phyloP scores from a whole-genome alignment of 2,797 vertebrate genomes.

The Pseudochirops cupreus region DNA sequence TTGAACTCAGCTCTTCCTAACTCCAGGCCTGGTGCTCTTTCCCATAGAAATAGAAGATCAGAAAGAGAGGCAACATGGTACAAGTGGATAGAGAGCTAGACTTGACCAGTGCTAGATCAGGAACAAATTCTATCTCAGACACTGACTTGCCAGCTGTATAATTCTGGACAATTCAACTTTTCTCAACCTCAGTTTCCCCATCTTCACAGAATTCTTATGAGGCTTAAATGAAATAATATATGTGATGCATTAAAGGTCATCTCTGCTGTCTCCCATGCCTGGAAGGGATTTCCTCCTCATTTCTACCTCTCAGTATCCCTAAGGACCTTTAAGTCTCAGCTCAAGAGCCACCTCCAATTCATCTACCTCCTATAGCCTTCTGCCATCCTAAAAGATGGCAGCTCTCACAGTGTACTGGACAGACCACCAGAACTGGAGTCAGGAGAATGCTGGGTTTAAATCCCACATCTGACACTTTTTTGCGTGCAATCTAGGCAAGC shows the following conservation, averaged over 20 bases:
- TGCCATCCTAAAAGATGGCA: background rate
- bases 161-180: background rate
- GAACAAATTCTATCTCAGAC: background rate
- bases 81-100: background rate
- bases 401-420: background rate
- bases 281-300: too few relatives aligned
- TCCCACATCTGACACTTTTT: background rate
- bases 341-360: too few relatives aligned
- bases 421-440: background rate
- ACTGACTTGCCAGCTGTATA: background rate
- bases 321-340: too few relatives aligned
- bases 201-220: background rate
- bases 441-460: background rate
- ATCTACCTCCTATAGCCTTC: too few relatives aligned
- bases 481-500: background rate
- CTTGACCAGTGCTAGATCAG: background rate
- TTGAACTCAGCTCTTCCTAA: background rate
- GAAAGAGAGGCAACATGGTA: background rate
- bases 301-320: too few relatives aligned
- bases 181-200: background rate
- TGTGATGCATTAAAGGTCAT: background rate
- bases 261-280: too few relatives aligned
- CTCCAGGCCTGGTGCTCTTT: background rate
- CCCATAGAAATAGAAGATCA: background rate
- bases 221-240: background rate